These are phyloP conservation scores for Caenorhabditis drosophilae DNA, from an alignment of 2,888 invertebrate species.

Conservation along the genomic window DNA sequence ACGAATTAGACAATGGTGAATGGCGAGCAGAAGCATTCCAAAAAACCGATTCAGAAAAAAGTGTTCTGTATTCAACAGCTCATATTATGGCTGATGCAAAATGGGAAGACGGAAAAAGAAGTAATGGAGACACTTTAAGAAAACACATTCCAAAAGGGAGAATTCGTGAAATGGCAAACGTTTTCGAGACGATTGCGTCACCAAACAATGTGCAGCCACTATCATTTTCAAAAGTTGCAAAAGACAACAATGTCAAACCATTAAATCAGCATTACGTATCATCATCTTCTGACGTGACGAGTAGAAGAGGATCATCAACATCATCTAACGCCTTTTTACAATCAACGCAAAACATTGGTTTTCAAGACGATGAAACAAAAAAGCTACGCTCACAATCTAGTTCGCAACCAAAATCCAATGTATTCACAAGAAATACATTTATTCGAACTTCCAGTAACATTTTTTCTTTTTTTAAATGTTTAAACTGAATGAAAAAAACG, in stretches of 20 bases:
- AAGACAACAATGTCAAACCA: too few species aligned
- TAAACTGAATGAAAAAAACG: too few species aligned
- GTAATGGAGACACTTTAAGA: constrained; percentile 10
- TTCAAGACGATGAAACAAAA: too few species aligned
- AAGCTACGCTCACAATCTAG: constrained; percentile 16
- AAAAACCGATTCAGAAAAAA: not conserved
- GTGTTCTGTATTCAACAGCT: not conserved
- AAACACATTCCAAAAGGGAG: constrained; percentile 27
- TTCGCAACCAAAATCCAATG: constrained; percentile 9
- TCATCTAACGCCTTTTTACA: constrained; percentile 1
- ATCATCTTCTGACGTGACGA: not conserved
- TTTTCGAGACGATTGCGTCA: constrained; percentile 7
- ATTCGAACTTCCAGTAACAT: constrained; percentile 3
- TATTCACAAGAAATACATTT: constrained; percentile 28
- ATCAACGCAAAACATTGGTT: not conserved
- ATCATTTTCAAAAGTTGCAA: too few species aligned
- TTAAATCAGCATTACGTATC: not conserved
- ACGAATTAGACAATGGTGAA: not conserved
- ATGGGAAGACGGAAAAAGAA: constrained; percentile 1
- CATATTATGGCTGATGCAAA: not conserved
- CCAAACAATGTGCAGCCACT: too few species aligned
- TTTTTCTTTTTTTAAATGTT: constrained; percentile 4
- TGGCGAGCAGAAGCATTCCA: not conserved
- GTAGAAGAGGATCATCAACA: not conserved
- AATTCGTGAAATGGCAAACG: constrained; percentile 28